Evolutionary conservation across 2,797 vertebrate genomes (phyloP).

Genomic region (Distichodus sexfasciatus): DNA sequence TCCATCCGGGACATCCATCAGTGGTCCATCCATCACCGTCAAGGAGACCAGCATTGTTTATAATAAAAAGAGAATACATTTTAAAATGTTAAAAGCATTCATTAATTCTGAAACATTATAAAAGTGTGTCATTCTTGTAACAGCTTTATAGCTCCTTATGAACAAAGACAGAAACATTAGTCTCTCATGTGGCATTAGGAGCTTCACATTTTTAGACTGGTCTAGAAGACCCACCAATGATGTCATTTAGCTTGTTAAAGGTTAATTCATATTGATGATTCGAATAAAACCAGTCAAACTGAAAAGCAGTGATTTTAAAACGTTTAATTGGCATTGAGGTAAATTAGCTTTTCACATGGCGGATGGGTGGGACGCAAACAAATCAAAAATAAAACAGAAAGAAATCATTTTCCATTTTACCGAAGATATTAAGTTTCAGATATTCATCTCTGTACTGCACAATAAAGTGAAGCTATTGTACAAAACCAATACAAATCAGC

Average conservation of each 20-base stretch:
- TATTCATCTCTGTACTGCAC: not conserved
- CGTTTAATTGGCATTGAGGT: no score
- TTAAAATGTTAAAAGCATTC: not conserved
- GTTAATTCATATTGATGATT: no score
- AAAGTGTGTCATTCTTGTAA: not conserved
- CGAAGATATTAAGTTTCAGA: not conserved
- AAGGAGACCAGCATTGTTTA: not conserved
- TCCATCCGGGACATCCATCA: slow-evolving; percentile 16
- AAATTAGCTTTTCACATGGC: no score
- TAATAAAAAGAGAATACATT: not conserved
- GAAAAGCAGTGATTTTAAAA: no score
- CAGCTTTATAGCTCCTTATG: not conserved
- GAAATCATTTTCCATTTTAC: not conserved
- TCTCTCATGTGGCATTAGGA: no score
- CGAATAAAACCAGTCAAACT: no score
- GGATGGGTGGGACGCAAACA: no score
- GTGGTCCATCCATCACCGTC: not conserved
- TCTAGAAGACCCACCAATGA: no score
- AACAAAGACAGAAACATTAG: not conserved
- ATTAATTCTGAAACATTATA: no score
- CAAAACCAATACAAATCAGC: not conserved
- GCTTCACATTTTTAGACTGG: no score
- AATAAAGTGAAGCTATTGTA: not conserved
- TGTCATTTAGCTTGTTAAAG: no score
- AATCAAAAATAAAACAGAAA: not conserved